A percentile compares a stretch with the other conserved stretches of the same genome.
These are phyloP conservation scores for Brachylomia viminalis DNA, from an alignment of 2,888 invertebrate genomes.

Conservation along the genomic window DNA sequence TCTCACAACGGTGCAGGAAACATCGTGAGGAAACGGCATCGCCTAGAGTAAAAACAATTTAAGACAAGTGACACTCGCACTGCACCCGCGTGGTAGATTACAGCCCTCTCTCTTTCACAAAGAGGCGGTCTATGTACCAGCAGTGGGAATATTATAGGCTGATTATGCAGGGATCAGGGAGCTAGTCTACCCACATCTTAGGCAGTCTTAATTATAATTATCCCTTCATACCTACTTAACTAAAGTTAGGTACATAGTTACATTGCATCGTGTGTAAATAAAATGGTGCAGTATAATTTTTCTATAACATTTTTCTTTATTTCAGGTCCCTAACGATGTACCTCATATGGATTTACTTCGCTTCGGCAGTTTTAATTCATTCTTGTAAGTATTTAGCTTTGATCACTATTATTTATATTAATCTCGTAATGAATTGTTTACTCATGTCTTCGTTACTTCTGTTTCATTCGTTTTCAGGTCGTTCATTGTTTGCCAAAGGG, in stretches of 20 bases:
- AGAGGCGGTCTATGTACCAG: not conserved
- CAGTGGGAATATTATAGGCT: not conserved
- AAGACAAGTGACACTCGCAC: not conserved
- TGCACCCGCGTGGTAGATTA: not conserved
- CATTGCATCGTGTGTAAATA: not conserved
- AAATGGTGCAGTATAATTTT: not conserved
- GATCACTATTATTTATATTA: not conserved
- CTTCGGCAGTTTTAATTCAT: conserved; percentile 31
- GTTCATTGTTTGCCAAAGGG: conserved; percentile 6
- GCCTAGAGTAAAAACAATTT: no score
- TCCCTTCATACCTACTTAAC: not conserved
- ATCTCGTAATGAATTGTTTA: conserved; percentile 1
- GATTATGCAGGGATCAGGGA: not conserved
- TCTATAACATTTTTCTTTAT: conserved; percentile 16
- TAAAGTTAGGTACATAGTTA: not conserved
- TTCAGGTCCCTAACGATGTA: conserved; percentile 59
- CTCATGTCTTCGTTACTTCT: not conserved
- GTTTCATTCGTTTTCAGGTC: conserved; percentile 33
- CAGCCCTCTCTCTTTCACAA: not conserved
- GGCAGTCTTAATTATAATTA: not conserved
- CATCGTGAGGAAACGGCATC: no score
- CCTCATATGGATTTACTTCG: conserved; percentile 30
- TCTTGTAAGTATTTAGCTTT: conserved; percentile 55
- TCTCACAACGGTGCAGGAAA: no score
- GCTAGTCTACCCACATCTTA: not conserved